These are phyloP conservation scores for Gonatopus flavifemur DNA, from an alignment of 1,140 invertebrate genomes.

Conservation along the genomic window DNA sequence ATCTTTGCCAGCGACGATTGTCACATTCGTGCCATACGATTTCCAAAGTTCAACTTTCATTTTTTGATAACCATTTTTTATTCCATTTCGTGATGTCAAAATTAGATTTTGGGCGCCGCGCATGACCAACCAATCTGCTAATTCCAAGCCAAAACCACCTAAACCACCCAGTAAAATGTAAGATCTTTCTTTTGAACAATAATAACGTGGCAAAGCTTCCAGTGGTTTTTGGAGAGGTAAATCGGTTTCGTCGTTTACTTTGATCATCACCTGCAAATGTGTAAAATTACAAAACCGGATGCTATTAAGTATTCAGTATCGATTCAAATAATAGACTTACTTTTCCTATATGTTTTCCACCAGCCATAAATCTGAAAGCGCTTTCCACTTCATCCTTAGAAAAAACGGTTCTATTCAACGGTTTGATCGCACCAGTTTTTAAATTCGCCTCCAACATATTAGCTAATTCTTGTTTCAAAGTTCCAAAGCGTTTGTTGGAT, in stretches of 20 bases:
- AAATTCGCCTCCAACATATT: constrained; percentile 50
- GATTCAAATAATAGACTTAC: constrained; percentile 9
- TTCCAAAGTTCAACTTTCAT: constrained; percentile 53
- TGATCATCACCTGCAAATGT: constrained; percentile 58
- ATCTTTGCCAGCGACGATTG: constrained; percentile 53
- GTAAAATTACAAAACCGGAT: background rate
- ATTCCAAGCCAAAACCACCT: constrained; percentile 76
- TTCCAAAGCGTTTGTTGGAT: constrained; percentile 31
- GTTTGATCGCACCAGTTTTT: constrained; percentile 50
- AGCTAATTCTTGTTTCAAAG: constrained; percentile 46
- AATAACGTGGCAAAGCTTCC: constrained; percentile 55
- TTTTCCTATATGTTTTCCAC: constrained; percentile 73
- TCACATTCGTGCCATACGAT: constrained; percentile 56
- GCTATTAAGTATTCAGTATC: background rate
- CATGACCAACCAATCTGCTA: constrained; percentile 72
- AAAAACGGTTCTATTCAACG: constrained; percentile 46
- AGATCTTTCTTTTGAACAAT: constrained; percentile 49
- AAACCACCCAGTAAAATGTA: constrained; percentile 64
- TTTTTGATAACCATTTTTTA: constrained; percentile 68
- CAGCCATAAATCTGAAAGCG: constrained; percentile 64
- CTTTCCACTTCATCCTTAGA: constrained; percentile 45
- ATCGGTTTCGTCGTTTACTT: constrained; percentile 57
- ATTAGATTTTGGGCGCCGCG: constrained; percentile 68
- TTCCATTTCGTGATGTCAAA: constrained; percentile 67
- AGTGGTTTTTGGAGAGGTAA: constrained; percentile 25